Evolutionary conservation across 2,113 vertebrate genomes (phyloP).

Genomic region (Apistogramma diplotaenia): DNA sequence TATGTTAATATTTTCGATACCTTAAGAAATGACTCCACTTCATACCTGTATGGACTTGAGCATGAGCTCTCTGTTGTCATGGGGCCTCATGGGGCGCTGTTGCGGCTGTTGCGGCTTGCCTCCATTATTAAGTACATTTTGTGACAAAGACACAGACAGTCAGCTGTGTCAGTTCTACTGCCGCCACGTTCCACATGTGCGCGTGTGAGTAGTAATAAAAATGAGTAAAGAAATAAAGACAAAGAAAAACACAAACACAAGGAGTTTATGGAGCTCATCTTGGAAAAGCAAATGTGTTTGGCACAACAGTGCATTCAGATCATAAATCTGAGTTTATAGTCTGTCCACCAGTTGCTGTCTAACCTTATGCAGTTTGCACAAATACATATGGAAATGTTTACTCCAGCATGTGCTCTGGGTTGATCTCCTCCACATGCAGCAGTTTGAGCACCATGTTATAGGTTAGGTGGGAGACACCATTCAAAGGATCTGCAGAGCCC

Average conservation of each 20-base stretch:
- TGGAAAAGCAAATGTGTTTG: too few relatives aligned
- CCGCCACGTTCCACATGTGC: too few relatives aligned
- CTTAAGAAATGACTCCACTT: not conserved
- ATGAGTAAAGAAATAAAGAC: too few relatives aligned
- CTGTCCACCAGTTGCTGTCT: not conserved
- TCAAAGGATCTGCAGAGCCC: slow-evolving; percentile 93
- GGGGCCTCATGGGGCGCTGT: too few relatives aligned
- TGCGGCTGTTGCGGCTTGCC: too few relatives aligned
- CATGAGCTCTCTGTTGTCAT: slow-evolving; percentile 94
- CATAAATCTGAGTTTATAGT: not conserved
- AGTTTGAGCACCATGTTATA: slow-evolving; percentile 99
- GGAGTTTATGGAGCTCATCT: too few relatives aligned
- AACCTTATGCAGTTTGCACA: not conserved
- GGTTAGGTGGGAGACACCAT: slow-evolving; percentile 94
- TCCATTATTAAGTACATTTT: too few relatives aligned
- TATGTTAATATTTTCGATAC: not conserved
- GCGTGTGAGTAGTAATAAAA: too few relatives aligned
- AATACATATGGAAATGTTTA: slow-evolving; percentile 69
- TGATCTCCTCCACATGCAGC: slow-evolving; percentile 95
- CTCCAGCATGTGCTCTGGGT: slow-evolving; percentile 97
- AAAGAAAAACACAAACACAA: too few relatives aligned
- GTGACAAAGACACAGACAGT: too few relatives aligned
- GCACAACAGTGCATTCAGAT: too few relatives aligned
- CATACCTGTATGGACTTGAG: slow-evolving; percentile 92
- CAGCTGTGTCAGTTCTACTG: too few relatives aligned